These are phyloP conservation scores for Garrulus glandarius DNA, from an alignment of 2,797 vertebrate species.

Conservation along the genomic window DNA sequence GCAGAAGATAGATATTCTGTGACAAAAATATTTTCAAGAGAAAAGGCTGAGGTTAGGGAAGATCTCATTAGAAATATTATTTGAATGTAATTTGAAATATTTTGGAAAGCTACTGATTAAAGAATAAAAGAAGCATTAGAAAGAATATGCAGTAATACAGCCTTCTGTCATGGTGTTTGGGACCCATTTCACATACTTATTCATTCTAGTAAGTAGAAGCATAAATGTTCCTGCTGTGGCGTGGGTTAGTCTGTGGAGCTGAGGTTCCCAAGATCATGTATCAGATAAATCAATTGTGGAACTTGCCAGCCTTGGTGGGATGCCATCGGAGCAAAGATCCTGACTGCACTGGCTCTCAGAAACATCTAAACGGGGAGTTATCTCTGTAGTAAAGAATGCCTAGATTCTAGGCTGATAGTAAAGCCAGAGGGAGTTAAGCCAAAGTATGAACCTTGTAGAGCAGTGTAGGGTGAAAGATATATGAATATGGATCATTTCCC, in stretches of 20 bases:
- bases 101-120: background rate
- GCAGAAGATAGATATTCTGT: background rate
- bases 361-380: background rate
- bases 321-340: background rate
- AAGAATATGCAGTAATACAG: background rate
- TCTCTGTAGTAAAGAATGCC: conserved; percentile 4
- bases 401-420: conserved; percentile 6
- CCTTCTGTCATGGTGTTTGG: background rate
- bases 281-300: background rate
- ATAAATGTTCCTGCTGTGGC: background rate
- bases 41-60: background rate
- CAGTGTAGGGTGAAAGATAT: background rate
- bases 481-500: background rate
- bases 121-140: background rate
- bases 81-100: background rate
- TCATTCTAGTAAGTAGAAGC: background rate
- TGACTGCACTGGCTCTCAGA: background rate
- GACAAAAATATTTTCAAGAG: background rate
- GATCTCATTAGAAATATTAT: background rate
- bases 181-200: background rate
- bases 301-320: background rate
- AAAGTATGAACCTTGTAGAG: background rate
- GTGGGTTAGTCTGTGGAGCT: background rate
- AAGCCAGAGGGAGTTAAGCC: conserved; percentile 20
- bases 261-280: background rate